A percentile compares a stretch with the other conserved stretches of the same genome.
phyloP scores from a whole-genome alignment of 2,113 vertebrate species.

The Lethenteron camtschaticum region DNA sequence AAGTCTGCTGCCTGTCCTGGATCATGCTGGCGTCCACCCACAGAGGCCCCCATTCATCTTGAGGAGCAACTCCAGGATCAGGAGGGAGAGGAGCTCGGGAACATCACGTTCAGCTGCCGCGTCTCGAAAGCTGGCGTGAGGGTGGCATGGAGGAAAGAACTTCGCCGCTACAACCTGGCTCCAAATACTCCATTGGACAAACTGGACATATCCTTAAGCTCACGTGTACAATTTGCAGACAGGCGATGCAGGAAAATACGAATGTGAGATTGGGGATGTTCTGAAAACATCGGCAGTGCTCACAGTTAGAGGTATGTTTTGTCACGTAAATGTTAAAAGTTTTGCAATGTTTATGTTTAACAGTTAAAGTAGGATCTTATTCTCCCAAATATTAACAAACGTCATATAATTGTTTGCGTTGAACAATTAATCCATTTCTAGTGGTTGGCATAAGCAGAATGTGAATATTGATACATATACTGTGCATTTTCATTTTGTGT shows the following conservation, averaged over 20 bases:
- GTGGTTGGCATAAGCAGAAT: no score
- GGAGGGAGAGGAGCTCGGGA: not conserved
- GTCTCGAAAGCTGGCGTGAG: slow-evolving; percentile 15
- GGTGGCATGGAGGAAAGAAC: slow-evolving; percentile 18
- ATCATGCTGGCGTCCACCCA: not conserved
- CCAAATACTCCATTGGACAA: slow-evolving; percentile 22
- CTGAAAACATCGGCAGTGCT: slow-evolving; percentile 7
- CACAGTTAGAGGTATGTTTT: no score
- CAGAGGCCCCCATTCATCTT: not conserved
- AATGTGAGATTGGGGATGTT: slow-evolving; percentile 25
- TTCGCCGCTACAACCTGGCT: slow-evolving; percentile 14
- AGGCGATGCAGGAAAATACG: slow-evolving; percentile 37
- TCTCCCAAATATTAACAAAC: no score
- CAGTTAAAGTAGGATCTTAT: no score
- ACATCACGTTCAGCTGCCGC: slow-evolving; percentile 14
- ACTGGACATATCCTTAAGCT: slow-evolving; percentile 15
- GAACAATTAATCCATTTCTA: no score
- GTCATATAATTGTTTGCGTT: no score
- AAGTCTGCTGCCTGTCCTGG: no score
- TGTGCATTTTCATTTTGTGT: no score
- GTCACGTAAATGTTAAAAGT: no score
- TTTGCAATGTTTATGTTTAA: no score
- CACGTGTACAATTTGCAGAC: slow-evolving; percentile 18
- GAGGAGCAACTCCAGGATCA: not conserved
- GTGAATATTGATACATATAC: no score